Conservation (phyloP, 2,113 vertebrate genomes). For the Peromyscus californicus region DNA sequence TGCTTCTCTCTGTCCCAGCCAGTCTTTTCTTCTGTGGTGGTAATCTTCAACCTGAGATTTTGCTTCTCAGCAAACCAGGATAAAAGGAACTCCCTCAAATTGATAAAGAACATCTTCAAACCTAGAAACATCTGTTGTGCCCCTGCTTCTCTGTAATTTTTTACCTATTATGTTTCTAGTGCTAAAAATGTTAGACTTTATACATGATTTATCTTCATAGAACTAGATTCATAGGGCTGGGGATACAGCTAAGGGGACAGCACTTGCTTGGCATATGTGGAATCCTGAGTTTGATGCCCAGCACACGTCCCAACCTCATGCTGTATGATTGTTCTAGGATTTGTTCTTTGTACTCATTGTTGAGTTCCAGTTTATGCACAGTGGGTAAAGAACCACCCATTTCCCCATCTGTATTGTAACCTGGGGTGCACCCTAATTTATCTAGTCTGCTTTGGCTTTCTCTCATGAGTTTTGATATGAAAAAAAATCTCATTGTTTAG, state of each 20-base stretch:
- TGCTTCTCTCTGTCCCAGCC: background rate
- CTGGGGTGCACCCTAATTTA: background rate
- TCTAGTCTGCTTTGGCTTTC: background rate
- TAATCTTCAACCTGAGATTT: background rate
- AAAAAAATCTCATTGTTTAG: constrained; percentile 3
- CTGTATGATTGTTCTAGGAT: background rate
- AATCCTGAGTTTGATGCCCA: background rate
- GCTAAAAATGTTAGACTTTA: background rate
- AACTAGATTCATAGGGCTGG: constrained; percentile 13
- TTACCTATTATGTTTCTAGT: constrained; percentile 1
- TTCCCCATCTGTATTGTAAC: background rate
- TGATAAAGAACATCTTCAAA: background rate
- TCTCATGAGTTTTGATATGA: background rate
- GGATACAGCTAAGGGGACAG: background rate
- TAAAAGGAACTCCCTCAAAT: background rate
- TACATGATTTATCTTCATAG: background rate
- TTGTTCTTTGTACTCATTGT: background rate
- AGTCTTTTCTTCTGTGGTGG: background rate
- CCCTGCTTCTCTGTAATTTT: background rate
- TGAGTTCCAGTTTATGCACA: background rate
- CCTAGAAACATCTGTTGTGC: background rate
- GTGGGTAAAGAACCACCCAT: background rate
- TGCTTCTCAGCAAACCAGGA: background rate
- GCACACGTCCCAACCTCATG: background rate
- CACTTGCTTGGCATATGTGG: too few relatives aligned